Evolutionary conservation across 2,113 vertebrate species (phyloP).

Genomic region (Campylorhamphus procurvoides): DNA sequence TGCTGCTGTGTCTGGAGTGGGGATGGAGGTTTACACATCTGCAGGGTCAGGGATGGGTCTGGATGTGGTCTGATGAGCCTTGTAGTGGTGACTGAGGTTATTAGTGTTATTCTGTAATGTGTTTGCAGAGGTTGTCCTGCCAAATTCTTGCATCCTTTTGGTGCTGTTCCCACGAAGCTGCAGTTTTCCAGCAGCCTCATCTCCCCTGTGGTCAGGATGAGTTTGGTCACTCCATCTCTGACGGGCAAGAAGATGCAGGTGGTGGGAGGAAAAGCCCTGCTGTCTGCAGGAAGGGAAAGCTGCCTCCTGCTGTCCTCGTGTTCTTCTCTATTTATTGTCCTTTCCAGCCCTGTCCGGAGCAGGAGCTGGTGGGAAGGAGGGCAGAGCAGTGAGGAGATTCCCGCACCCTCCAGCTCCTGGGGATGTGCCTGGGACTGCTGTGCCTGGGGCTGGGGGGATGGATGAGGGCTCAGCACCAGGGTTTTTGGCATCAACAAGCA

Average conservation of each 20-base stretch:
- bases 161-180: background rate
- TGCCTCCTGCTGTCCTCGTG: background rate
- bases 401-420: background rate
- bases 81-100: background rate
- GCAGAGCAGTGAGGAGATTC: background rate
- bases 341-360: background rate
- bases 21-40: background rate
- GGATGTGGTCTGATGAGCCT: background rate
- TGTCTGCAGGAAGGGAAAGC: conserved; percentile 25
- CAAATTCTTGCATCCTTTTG: background rate
- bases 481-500: background rate
- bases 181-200: background rate
- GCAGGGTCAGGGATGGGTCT: background rate
- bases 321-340: conserved; percentile 8
- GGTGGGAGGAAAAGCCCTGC: conserved; percentile 7
- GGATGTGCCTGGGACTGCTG: rapidly evolving
- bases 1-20: background rate
- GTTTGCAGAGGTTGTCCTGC: background rate
- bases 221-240: background rate
- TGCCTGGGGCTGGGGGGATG: background rate
- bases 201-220: background rate
- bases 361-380: background rate
- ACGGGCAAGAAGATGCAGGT: background rate
- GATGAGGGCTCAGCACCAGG: background rate
- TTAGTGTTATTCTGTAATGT: background rate